Evolutionary conservation across 2,113 vertebrate species (phyloP).

Genomic region (Garra rufa): DNA sequence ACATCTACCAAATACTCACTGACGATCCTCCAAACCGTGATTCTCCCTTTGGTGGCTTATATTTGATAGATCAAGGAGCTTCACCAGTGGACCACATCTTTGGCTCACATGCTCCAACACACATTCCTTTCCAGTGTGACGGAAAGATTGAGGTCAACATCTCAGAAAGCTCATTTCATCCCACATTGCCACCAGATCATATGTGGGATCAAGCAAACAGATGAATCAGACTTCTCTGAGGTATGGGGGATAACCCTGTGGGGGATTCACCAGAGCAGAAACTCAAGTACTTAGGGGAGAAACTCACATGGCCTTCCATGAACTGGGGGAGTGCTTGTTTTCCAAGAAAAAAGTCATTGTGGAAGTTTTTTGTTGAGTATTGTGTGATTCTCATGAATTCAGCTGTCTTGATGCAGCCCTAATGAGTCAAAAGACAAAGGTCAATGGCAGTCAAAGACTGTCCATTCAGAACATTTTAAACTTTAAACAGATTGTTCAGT

Average conservation of each 20-base stretch:
- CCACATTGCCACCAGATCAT: conserved; percentile 28
- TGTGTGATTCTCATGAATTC: neutral
- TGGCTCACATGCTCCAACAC: conserved; percentile 28
- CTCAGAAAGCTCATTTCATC: conserved; percentile 33
- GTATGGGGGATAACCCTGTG: neutral
- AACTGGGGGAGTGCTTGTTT: neutral
- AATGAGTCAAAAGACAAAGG: neutral
- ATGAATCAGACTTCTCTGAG: neutral
- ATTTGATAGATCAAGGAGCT: conserved; percentile 28
- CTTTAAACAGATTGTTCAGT: neutral
- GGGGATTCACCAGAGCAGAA: conserved; percentile 13
- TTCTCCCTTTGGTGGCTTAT: conserved; percentile 6
- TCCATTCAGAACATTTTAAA: neutral
- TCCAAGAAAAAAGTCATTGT: neutral
- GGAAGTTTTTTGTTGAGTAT: neutral
- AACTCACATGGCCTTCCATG: neutral
- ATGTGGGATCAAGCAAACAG: conserved; percentile 15
- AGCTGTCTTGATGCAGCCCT: neutral
- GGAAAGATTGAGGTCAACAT: conserved; percentile 23
- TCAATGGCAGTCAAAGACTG: neutral
- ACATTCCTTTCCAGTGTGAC: conserved; percentile 25
- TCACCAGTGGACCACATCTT: conserved; percentile 29
- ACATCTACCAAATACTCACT: conserved; percentile 16
- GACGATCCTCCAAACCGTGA: conserved; percentile 22
- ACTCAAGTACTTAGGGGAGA: neutral